These are phyloP conservation scores for Flexamia atlantica DNA, from an alignment of 2,888 invertebrate genomes.

Conservation along the genomic window DNA sequence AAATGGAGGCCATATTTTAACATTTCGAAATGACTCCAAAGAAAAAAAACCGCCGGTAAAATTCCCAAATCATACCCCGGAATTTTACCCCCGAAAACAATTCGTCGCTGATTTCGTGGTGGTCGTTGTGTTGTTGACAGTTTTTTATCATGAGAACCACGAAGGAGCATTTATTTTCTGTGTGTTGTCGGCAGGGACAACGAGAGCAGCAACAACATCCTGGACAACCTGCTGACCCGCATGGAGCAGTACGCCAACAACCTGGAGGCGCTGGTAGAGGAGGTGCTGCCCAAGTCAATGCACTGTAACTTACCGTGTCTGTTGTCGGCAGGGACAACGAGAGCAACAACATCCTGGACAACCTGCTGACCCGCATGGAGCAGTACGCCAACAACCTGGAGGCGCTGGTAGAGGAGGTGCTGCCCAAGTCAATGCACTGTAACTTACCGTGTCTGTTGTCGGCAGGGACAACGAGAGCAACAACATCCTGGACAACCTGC, in stretches of 20 bases:
- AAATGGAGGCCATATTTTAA: too few relatives aligned
- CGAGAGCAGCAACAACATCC: conserved; percentile 94
- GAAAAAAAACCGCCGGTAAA: too few relatives aligned
- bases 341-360: conserved; percentile 96
- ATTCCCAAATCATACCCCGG: too few relatives aligned
- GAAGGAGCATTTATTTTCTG: too few relatives aligned
- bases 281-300: conserved; percentile 99
- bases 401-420: conserved; percentile 97
- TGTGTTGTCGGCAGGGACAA: conserved; percentile 87
- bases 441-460: conserved; percentile 90
- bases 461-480: conserved; percentile 92
- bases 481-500: conserved; percentile 95
- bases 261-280: conserved; percentile 96
- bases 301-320: conserved; percentile 97
- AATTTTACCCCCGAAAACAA: too few relatives aligned
- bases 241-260: conserved; percentile 99
- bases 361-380: conserved; percentile 97
- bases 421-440: conserved; percentile 97
- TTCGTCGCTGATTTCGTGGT: too few relatives aligned
- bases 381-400: conserved; percentile 99
- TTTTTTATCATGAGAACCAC: too few relatives aligned
- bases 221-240: conserved; percentile 96
- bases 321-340: conserved; percentile 89
- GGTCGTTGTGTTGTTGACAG: too few relatives aligned
- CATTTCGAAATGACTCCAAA: too few relatives aligned